Conservation (phyloP, 2,888 invertebrate genomes). For the Acrocyrtus sp. region DNA sequence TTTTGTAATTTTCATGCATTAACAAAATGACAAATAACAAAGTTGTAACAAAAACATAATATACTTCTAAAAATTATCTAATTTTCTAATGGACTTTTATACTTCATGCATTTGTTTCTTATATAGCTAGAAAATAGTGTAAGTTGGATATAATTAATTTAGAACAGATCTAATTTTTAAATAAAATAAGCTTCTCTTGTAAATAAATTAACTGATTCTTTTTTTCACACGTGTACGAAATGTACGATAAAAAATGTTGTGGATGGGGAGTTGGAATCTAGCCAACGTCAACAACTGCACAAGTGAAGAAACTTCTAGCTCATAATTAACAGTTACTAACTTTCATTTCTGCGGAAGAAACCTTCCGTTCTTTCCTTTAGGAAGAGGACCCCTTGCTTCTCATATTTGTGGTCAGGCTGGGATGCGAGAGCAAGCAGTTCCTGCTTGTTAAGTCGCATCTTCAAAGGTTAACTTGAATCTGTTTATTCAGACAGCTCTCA, state of each 20-base stretch:
- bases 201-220: too few species aligned
- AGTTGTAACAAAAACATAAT: not conserved
- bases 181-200: too few species aligned
- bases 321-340: slow-evolving; percentile 73
- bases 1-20: not conserved
- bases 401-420: slow-evolving; percentile 87
- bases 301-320: too few species aligned
- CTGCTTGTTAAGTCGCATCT: slow-evolving; percentile 91
- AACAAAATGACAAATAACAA: not conserved
- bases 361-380: slow-evolving; percentile 91
- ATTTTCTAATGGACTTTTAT: too few species aligned
- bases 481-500: too few species aligned
- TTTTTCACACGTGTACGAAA: too few species aligned
- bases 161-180: too few species aligned
- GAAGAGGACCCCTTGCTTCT: slow-evolving; percentile 88
- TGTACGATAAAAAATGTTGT: not conserved
- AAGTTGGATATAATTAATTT: too few species aligned
- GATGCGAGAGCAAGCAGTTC: slow-evolving; percentile 87
- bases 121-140: too few species aligned
- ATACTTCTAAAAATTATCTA: not conserved
- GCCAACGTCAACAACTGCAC: too few species aligned
- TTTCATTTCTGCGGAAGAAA: slow-evolving; percentile 90
- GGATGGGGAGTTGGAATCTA: not conserved
- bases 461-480: too few species aligned
- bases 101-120: too few species aligned